Conservation (phyloP, 2,888 invertebrate genomes). For the Baccha elongata region DNA sequence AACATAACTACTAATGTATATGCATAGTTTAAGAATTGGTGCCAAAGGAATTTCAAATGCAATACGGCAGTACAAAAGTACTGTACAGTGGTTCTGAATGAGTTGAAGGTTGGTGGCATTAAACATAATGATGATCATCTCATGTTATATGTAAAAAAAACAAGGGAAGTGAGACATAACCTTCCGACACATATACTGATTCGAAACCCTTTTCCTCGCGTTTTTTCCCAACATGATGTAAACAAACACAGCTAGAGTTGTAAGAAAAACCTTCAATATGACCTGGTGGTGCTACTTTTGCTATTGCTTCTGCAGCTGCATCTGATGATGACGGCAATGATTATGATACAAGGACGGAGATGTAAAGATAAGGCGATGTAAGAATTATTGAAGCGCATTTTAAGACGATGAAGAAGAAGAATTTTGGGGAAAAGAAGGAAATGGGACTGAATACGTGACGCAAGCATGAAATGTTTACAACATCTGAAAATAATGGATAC, state of each 20-base stretch:
- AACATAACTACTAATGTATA: too few relatives aligned
- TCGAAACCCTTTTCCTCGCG: too few relatives aligned
- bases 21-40: too few relatives aligned
- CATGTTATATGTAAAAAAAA: too few relatives aligned
- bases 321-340: conserved; percentile 38
- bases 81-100: too few relatives aligned
- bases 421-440: conserved; percentile 22
- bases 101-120: too few relatives aligned
- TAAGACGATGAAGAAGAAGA: conserved; percentile 40
- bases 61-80: too few relatives aligned
- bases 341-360: conserved; percentile 24
- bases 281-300: background rate
- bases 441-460: conserved; percentile 55
- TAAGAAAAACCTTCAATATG: background rate
- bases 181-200: too few relatives aligned
- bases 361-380: conserved; percentile 36
- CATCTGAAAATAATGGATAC: conserved; percentile 57
- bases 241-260: background rate
- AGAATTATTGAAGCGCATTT: conserved; percentile 58
- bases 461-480: conserved; percentile 46
- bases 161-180: too few relatives aligned
- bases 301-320: conserved; percentile 5
- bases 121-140: too few relatives aligned
- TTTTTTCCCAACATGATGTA: too few relatives aligned
- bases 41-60: too few relatives aligned